phyloP scores from a whole-genome alignment of 2,888 invertebrate species.

The Drosophila algonquin region DNA sequence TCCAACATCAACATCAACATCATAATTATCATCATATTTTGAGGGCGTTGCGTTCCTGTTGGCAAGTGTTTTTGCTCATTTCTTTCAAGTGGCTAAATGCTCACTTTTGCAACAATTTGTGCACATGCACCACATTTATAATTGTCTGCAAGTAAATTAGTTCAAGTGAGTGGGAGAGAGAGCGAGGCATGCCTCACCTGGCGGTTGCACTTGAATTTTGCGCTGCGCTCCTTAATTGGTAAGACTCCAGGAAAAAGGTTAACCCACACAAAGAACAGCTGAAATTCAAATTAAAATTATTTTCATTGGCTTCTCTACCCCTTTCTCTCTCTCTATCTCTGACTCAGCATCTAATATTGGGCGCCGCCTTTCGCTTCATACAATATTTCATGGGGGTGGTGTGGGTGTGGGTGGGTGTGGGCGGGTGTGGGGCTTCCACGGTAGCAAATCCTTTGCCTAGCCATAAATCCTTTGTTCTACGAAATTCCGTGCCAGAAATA shows the following conservation, averaged over 20 bases:
- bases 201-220: not conserved
- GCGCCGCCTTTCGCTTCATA: not conserved
- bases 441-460: slow-evolving; percentile 48
- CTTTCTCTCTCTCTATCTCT: not conserved
- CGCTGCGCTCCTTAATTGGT: slow-evolving; percentile 8
- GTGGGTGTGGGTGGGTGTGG: too few relatives aligned
- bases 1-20: slow-evolving; percentile 2
- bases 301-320: not conserved
- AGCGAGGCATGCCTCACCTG: not conserved
- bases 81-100: slow-evolving; percentile 45
- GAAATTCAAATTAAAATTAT: not conserved
- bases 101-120: slow-evolving; percentile 45
- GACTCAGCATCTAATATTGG: slow-evolving; percentile 3
- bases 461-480: slow-evolving; percentile 49
- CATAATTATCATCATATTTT: slow-evolving; percentile 1
- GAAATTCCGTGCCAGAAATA: slow-evolving; percentile 28
- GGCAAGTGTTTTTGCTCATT: slow-evolving; percentile 36
- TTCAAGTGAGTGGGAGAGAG: slow-evolving; percentile 26
- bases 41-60: slow-evolving; percentile 1
- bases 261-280: slow-evolving; percentile 8
- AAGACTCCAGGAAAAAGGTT: not conserved
- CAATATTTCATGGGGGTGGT: slow-evolving; percentile 13
- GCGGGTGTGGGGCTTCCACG: not conserved
- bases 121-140: slow-evolving; percentile 43
- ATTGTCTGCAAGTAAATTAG: slow-evolving; percentile 60